A percentile compares a stretch with the other conserved stretches of the same genome.
These are phyloP conservation scores for Lithosia quadra DNA, from an alignment of 2,888 invertebrate species.

Conservation along the genomic window DNA sequence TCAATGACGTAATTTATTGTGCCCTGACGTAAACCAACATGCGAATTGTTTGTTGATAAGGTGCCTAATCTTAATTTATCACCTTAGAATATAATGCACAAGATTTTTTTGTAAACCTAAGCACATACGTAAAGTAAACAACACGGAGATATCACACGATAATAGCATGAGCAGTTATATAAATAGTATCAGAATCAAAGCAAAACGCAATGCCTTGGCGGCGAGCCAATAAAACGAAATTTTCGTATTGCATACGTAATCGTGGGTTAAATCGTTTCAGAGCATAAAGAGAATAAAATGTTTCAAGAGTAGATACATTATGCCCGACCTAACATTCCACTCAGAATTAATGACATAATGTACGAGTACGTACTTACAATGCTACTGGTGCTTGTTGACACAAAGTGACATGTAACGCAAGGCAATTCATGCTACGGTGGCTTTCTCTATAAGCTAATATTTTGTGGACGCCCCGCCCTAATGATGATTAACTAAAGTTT, in stretches of 20 bases:
- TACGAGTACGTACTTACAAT: not conserved
- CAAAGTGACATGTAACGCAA: not conserved
- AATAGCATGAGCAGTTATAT: conserved; percentile 70
- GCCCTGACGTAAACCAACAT: conserved; percentile 25
- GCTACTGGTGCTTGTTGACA: not conserved
- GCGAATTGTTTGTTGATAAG: not conserved
- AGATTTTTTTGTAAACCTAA: conserved; percentile 24
- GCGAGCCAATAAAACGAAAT: conserved; percentile 68
- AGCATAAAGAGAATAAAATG: conserved; percentile 39
- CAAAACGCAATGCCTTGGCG: conserved; percentile 70
- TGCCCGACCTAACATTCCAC: conserved; percentile 25
- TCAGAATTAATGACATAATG: conserved; percentile 29
- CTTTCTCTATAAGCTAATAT: not conserved
- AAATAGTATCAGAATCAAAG: conserved; percentile 75
- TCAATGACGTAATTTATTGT: conserved; percentile 18
- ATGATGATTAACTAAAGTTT: not conserved
- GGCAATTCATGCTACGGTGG: not conserved
- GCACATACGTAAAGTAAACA: conserved; percentile 58
- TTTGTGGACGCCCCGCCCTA: too few species aligned
- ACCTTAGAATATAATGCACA: conserved; percentile 21
- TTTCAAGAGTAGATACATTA: conserved; percentile 31
- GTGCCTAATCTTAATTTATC: conserved; percentile 20
- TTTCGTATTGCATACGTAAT: conserved; percentile 69
- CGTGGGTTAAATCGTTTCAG: conserved; percentile 42
- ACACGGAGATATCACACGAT: conserved; percentile 66